Evolutionary conservation across 2,797 vertebrate genomes (phyloP).

Genomic region (Dryobates pubescens): DNA sequence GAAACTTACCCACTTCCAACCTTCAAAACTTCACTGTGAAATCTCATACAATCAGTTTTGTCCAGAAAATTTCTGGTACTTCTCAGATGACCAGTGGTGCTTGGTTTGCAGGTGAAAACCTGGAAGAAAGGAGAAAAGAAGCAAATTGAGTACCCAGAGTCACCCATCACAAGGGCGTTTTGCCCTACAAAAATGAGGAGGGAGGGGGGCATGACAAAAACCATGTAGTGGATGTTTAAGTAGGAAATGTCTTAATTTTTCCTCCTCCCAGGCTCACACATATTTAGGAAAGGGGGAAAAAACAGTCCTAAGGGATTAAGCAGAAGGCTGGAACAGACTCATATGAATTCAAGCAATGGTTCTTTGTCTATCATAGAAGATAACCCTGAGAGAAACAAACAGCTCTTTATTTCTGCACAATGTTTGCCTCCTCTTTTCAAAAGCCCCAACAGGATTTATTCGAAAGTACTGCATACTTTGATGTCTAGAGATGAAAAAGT

Average conservation of each 20-base stretch:
- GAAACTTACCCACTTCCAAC: constrained; percentile 8
- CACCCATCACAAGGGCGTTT: background rate
- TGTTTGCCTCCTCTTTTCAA: constrained; percentile 25
- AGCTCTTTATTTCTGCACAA: constrained; percentile 9
- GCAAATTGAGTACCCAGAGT: background rate
- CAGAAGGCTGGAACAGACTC: background rate
- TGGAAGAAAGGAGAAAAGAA: background rate
- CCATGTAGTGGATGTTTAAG: background rate
- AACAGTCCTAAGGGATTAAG: background rate
- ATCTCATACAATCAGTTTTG: constrained; percentile 46
- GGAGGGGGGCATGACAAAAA: background rate
- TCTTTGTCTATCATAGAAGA: constrained; percentile 31
- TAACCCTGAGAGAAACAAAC: constrained; percentile 31
- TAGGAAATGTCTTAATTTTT: background rate
- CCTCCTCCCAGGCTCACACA: background rate
- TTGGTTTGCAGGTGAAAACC: constrained; percentile 15
- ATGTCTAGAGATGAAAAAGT: constrained; percentile 68
- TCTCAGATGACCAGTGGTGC: background rate
- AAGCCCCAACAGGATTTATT: constrained; percentile 22
- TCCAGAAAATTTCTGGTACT: constrained; percentile 25
- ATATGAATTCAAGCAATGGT: constrained; percentile 30
- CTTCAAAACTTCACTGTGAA: constrained; percentile 40
- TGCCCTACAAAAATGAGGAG: background rate
- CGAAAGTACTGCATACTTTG: constrained; percentile 40
- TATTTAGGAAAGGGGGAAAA: background rate